A percentile compares a stretch with the other conserved stretches of the same genome.
Evolutionary conservation across 2,797 vertebrate genomes (phyloP).

Genomic region (Alcedo atthis): DNA sequence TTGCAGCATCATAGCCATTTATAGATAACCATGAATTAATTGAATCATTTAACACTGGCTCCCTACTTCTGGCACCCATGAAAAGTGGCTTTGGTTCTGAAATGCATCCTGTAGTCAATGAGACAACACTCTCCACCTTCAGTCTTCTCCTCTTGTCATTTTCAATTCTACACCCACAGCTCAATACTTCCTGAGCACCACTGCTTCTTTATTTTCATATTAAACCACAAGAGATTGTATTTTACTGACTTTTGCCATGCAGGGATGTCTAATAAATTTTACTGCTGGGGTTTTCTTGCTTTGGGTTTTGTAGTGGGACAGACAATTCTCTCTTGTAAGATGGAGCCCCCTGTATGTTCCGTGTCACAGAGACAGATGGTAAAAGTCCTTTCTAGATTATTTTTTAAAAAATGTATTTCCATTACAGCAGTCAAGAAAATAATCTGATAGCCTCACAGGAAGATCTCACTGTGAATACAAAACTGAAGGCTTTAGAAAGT

Average conservation of each 20-base stretch:
- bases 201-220: constrained; percentile 48
- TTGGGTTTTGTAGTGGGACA: background rate
- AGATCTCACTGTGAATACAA: background rate
- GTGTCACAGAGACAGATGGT: background rate
- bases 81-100: background rate
- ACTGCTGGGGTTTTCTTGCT: background rate
- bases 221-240: constrained; percentile 31
- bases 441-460: background rate
- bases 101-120: background rate
- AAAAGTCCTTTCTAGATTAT: background rate
- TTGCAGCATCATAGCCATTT: background rate
- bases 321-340: background rate
- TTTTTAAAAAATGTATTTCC: background rate
- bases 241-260: constrained; percentile 46
- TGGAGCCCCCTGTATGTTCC: background rate
- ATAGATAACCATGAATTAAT: background rate
- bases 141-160: background rate
- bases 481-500: background rate
- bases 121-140: background rate
- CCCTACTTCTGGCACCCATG: background rate
- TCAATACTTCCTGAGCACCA: background rate
- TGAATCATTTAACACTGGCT: background rate
- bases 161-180: background rate
- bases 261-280: constrained; percentile 13
- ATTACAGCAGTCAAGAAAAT: background rate